Base-by-base conservation (phyloP, 53 echinoderm and acorn worm species). In the Zoroaster sp. region DNA sequence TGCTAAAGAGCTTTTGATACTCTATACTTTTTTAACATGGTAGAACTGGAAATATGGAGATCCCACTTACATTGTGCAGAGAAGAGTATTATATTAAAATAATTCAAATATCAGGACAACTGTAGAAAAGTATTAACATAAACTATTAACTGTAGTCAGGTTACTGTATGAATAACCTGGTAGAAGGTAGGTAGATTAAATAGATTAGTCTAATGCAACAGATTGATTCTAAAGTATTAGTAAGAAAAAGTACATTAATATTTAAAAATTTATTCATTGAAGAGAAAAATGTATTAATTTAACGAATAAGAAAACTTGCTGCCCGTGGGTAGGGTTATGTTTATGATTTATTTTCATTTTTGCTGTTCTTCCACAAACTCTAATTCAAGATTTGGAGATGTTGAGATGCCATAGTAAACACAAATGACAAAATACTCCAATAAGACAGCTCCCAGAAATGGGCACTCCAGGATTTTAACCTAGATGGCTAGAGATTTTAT, bases 21-120 rank as follows among this genome's bases (percentile, higher is more conserved):
- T 81, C 81, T 89, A 82, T 89, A 81, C 82, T 89, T 89, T 89
- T 89, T 89, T 89, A 89, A 89, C 90, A 82, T 81, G 45, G 40
- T 85, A 71, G 71, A 71, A 68, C 38, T 85, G 85, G 85, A 85
- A 83, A 51, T 59, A 35, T 70, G 55, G 46, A 36, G 71, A 85
- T 85, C 85, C 85, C 43, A 40, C 85, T 85, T 49, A 71, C 85
- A 85, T 32, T 85, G 85, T 85, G 85, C 71, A 85, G 85, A 85
- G 35, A 66, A 67, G 25, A 70, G 71, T 47, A 49, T 31, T 85
- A 79, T 79, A 83, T 82, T 65, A 31, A 18, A 85, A 69, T 69
- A 85, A 40, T 81, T 68, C 69, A 85, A 69, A 69, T 83, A 83
- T 85, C 81, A 81, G 81, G 85, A 85, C 74, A 40, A 79, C 30